Evolutionary conservation across 2,888 invertebrate genomes (phyloP).

Genomic region (Zeuzera pyrina): DNA sequence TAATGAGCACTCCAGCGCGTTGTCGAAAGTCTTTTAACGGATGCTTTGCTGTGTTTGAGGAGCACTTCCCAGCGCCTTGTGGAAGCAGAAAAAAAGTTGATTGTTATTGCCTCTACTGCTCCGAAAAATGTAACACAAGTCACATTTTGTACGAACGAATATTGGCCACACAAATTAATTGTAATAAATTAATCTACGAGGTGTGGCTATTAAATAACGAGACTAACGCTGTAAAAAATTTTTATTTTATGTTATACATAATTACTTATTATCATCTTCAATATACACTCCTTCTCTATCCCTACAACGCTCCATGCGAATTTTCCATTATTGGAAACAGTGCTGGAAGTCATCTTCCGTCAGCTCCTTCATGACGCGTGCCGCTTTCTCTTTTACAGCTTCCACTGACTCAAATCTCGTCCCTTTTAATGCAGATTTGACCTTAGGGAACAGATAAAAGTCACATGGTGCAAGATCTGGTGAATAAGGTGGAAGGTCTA

Average conservation of each 20-base stretch:
- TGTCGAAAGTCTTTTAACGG: conserved; percentile 1
- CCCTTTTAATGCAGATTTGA: conserved; percentile 14
- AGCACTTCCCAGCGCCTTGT: conserved; percentile 1
- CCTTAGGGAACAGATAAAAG: conserved; percentile 10
- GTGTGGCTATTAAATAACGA: too few relatives aligned
- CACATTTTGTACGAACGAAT: conserved; percentile 1
- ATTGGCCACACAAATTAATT: conserved; percentile 1
- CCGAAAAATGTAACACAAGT: conserved; percentile 1
- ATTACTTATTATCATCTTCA: too few relatives aligned
- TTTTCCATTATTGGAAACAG: too few relatives aligned
- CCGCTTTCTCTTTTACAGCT: conserved; percentile 11
- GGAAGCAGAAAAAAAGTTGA: conserved; percentile 1
- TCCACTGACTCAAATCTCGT: conserved; percentile 10
- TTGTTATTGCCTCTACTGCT: conserved; percentile 1
- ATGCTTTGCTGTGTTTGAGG: conserved; percentile 1
- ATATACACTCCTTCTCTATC: too few relatives aligned
- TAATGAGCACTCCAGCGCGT: conserved; percentile 2
- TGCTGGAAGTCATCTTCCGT: too few relatives aligned
- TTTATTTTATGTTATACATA: too few relatives aligned
- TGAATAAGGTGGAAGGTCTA: conserved; percentile 8
- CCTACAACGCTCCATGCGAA: too few relatives aligned
- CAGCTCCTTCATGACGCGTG: neutral
- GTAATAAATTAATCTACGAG: too few relatives aligned
- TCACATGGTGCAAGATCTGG: conserved; percentile 7
- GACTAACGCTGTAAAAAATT: too few relatives aligned